Percentiles rank a stretch among this genome's conserved stretches.
Conservation (phyloP, 2,888 invertebrate genomes). For the Leptinotarsa tumamoca region DNA sequence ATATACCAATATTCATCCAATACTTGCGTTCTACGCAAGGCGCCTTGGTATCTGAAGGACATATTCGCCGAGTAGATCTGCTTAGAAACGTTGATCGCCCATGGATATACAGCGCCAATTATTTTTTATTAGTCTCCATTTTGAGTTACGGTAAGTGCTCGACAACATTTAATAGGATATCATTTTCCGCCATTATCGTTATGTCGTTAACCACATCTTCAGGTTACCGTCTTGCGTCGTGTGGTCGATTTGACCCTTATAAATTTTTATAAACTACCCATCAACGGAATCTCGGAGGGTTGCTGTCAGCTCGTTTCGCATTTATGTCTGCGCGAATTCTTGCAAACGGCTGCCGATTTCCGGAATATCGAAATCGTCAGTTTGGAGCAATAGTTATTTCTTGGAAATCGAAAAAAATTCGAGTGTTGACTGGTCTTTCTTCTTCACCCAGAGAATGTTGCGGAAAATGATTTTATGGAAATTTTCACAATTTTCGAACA, state of each 20-base stretch:
- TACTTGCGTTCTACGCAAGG: background rate
- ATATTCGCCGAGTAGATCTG: background rate
- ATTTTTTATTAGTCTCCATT: slow-evolving; percentile 49
- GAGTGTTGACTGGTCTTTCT: no score
- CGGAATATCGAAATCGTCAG: background rate
- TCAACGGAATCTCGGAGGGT: slow-evolving; percentile 20
- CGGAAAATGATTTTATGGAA: no score
- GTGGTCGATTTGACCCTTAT: slow-evolving; percentile 33
- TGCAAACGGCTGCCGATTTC: background rate
- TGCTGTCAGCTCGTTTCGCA: background rate
- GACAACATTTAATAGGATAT: slow-evolving; percentile 48
- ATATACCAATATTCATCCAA: background rate
- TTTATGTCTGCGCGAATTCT: background rate
- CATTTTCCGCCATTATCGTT: slow-evolving; percentile 49
- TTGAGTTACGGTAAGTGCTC: slow-evolving; percentile 52
- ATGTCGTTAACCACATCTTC: slow-evolving; percentile 39
- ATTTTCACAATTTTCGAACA: no score
- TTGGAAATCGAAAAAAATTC: no score
- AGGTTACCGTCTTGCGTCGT: slow-evolving; percentile 30
- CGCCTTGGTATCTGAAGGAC: background rate
- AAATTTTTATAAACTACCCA: slow-evolving; percentile 21
- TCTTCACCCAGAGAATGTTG: no score
- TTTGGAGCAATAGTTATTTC: no score
- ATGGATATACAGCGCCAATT: slow-evolving; percentile 43
- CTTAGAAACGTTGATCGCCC: slow-evolving; percentile 36